Base-by-base conservation (phyloP, 2,888 invertebrate genomes). In the Pyrgus malvae region DNA sequence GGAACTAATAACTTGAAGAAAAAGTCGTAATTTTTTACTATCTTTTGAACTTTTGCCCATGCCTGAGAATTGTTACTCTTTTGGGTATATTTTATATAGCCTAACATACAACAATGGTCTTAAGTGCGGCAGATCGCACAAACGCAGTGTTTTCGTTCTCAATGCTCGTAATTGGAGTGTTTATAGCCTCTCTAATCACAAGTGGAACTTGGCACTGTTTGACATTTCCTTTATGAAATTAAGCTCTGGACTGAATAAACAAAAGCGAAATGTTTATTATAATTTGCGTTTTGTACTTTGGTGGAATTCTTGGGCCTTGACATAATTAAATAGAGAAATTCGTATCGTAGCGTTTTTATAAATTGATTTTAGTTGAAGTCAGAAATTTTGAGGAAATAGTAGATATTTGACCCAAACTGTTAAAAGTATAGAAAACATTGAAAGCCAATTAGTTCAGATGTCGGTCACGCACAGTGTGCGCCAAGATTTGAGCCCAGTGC, bases 141-240 rank as follows among this genome's bases (percentile, higher is more conserved):
- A n/a, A 12, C 42, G 42, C 25, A 50, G 41, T 11, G 40, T 35
- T 50, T 50, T 50, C 25, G 16, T 6, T 42, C 50, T 42, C 42
- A 42, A 7, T 17, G 17, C 17, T 35, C 42, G 50, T 50, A 50
- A 50, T 50, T 42, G 25, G 42, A 35, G 17, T 42, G 41, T 41
- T 33, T 50, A 41, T 50, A 1, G 46, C 23, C 33, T 49, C 16
- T 9, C 17, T 49, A 14, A 33, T 33, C 27, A 23, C 41, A 11
- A 25, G 31, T 33, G 17, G 41, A 14, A 49, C 42, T 50, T 42
- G 50, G 35, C 42, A 42, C 23, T 41, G 29, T 45, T 44, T 44
- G 25, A 23, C 19, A 42, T 17, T 46, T 42, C 11, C 33, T 42
- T 42, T 25, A 50, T 33, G 8, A 50, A 50, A 50, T 50, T 50